A percentile compares a stretch with the other conserved stretches of the same genome.
Conservation (phyloP, 2,113 vertebrate genomes). For the Ivindomyrus marchei region DNA sequence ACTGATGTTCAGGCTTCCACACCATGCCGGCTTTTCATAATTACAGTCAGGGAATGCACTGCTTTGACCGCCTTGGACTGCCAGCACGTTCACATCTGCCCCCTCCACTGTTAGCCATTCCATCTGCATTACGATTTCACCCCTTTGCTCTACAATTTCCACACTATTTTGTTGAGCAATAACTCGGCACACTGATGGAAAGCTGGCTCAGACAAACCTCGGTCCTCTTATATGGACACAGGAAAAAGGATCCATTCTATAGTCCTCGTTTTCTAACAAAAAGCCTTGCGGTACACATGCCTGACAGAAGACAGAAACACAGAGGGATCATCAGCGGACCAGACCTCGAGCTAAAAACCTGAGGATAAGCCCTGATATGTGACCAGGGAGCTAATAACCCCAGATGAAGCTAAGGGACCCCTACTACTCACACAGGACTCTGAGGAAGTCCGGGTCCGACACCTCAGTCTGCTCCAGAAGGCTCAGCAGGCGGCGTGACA, state of each 20-base stretch:
- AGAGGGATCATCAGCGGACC: not conserved
- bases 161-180: not conserved
- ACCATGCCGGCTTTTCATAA: not conserved
- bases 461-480: conserved; percentile 59
- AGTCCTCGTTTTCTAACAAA: not conserved
- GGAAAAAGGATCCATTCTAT: not conserved
- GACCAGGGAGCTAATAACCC: not conserved
- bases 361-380: not conserved
- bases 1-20: not conserved
- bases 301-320: not conserved
- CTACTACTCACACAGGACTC: conserved; percentile 69
- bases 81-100: not conserved
- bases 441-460: conserved; percentile 58
- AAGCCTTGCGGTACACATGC: not conserved
- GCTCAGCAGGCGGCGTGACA: conserved; percentile 69
- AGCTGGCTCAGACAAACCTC: not conserved
- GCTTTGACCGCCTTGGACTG: not conserved
- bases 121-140: not conserved
- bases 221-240: not conserved
- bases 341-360: not conserved
- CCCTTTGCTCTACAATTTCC: not conserved
- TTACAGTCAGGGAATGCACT: not conserved
- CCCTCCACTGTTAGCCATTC: not conserved
- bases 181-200: not conserved
- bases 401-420: not conserved